phyloP scores from a whole-genome alignment of 2,888 invertebrate genomes.

The Melolontha melolontha region DNA sequence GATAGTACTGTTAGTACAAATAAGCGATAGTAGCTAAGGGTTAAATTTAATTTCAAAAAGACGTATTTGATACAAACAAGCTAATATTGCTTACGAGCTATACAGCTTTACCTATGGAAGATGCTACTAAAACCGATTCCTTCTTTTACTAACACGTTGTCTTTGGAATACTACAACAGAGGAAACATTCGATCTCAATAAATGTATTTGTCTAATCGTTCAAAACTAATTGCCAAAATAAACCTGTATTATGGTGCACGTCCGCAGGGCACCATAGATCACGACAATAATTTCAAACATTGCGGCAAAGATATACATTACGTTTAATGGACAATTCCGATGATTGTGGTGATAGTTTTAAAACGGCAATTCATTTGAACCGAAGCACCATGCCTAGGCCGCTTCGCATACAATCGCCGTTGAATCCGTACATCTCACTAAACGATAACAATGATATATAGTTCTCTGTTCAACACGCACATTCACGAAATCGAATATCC shows the following conservation, averaged over 20 bases:
- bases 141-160: no score
- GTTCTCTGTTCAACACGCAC: slow-evolving; percentile 7
- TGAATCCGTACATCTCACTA: neutral
- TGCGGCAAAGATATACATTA: slow-evolving; percentile 28
- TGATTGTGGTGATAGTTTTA: slow-evolving; percentile 34
- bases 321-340: slow-evolving; percentile 33
- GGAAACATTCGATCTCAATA: no score
- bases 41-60: no score
- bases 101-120: no score
- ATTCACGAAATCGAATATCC: neutral
- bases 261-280: neutral
- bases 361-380: slow-evolving; percentile 38
- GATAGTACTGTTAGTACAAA: no score
- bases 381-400: slow-evolving; percentile 19
- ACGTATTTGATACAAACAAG: no score
- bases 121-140: no score
- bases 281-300: neutral
- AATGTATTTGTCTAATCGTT: no score
- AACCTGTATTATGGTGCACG: neutral
- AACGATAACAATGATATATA: slow-evolving; percentile 35
- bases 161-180: no score
- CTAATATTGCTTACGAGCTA: no score
- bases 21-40: no score
- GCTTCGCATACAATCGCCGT: slow-evolving; percentile 10
- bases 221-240: no score